Conservation (phyloP, 2,888 invertebrate species). For the Caenorhabditis wallacei region DNA sequence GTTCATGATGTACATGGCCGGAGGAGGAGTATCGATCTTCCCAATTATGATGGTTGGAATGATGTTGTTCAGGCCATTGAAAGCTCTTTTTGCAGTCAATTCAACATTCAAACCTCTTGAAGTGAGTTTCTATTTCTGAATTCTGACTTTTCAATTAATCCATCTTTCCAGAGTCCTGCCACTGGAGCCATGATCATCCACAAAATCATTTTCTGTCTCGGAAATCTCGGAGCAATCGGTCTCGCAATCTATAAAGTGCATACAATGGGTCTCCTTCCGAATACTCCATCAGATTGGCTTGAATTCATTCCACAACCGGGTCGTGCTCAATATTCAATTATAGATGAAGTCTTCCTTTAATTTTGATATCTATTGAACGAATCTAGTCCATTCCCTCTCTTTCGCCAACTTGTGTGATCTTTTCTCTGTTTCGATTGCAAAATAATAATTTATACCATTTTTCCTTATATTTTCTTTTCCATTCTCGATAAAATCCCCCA, state of each 20-base stretch:
- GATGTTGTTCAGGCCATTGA: conserved; percentile 96
- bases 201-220: conserved; percentile 80
- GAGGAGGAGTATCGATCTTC: conserved; percentile 90
- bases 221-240: conserved; percentile 81
- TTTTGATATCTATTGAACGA: neutral
- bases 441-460: conserved; percentile 21
- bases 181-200: conserved; percentile 78
- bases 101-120: conserved; percentile 84
- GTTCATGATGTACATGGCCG: conserved; percentile 99
- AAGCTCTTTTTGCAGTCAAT: conserved; percentile 92
- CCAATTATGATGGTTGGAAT: conserved; percentile 99
- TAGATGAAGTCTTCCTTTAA: conserved; percentile 57
- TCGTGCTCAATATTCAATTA: conserved; percentile 71
- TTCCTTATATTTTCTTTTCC: neutral
- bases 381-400: conserved; percentile 53
- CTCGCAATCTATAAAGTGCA: conserved; percentile 82
- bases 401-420: conserved; percentile 33
- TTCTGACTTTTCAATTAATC: neutral
- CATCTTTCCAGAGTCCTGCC: conserved; percentile 72
- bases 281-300: conserved; percentile 82
- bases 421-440: conserved; percentile 20
- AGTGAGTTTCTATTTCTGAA: conserved; percentile 46
- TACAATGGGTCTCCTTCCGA: conserved; percentile 82
- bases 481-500: conserved; percentile 1
- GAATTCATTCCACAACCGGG: conserved; percentile 70